Percentiles rank a stretch among this genome's conserved stretches.
Evolutionary conservation across 2,113 vertebrate genomes (phyloP).

Genomic region (Spilogale gracilis): DNA sequence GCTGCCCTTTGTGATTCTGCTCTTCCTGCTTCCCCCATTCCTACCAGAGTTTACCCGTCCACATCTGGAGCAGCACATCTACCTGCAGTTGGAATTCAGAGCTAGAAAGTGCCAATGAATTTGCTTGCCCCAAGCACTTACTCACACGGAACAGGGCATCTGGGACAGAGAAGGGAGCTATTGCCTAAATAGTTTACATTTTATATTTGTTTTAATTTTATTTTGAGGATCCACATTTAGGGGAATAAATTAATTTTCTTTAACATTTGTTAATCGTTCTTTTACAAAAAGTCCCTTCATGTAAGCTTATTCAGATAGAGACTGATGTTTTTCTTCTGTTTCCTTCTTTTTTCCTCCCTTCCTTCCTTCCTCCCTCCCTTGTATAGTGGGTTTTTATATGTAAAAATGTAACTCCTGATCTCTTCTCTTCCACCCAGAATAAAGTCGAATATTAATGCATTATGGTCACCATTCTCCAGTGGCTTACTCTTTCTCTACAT

Average conservation of each 20-base stretch:
- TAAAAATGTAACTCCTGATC: constrained; percentile 48
- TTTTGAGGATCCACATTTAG: not conserved
- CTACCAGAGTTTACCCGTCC: not conserved
- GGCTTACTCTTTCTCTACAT: constrained; percentile 44
- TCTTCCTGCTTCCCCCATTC: not conserved
- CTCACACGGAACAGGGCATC: not conserved
- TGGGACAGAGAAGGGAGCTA: not conserved
- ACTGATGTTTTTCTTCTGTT: not conserved
- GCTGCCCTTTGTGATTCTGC: not conserved
- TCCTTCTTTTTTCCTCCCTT: not conserved
- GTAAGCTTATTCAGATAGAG: constrained; percentile 2
- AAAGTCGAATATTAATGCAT: constrained; percentile 49
- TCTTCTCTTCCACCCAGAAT: not conserved
- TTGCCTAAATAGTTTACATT: not conserved
- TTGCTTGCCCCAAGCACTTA: not conserved
- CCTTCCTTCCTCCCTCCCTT: not conserved
- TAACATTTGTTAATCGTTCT: not conserved
- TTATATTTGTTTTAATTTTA: not conserved
- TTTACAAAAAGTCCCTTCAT: not conserved
- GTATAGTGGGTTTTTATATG: not conserved
- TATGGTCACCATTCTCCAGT: constrained; percentile 32
- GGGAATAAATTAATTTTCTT: not conserved
- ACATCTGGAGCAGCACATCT: not conserved
- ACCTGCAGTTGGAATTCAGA: not conserved
- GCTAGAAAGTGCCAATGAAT: not conserved